Conservation (phyloP, 2,113 vertebrate genomes). For the Larimichthys polyactis region DNA sequence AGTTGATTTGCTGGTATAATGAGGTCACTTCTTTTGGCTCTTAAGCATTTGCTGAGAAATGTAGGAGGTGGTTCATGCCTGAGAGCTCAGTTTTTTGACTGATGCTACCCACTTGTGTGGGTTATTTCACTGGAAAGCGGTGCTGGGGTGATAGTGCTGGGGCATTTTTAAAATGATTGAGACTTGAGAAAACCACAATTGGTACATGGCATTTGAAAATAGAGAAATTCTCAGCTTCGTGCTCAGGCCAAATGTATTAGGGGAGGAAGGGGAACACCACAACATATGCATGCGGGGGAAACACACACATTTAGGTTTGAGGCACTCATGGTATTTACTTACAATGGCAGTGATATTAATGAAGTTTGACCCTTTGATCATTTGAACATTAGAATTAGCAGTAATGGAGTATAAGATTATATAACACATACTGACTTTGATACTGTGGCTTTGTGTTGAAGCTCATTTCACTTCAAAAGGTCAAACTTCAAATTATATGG, state of each 20-base stretch:
- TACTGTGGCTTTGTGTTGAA: neutral
- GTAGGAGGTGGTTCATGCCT: slow-evolving; percentile 16
- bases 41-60: slow-evolving; percentile 47
- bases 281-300: slow-evolving; percentile 39
- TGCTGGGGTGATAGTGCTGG: slow-evolving; percentile 31
- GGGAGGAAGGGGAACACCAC: neutral
- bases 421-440: neutral
- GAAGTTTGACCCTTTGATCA: slow-evolving; percentile 59
- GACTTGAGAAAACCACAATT: slow-evolving; percentile 17
- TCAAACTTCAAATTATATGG: slow-evolving; percentile 46
- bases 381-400: neutral
- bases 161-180: slow-evolving; percentile 23
- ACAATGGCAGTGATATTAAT: neutral
- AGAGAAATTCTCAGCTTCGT: neutral
- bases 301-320: neutral
- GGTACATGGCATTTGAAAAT: slow-evolving; percentile 18
- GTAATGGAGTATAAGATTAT: neutral
- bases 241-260: neutral
- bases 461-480: slow-evolving; percentile 44
- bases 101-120: slow-evolving; percentile 41
- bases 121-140: slow-evolving; percentile 34
- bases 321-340: slow-evolving; percentile 5
- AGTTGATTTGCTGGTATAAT: slow-evolving; percentile 64
- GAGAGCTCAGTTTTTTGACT: slow-evolving; percentile 45
- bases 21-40: slow-evolving; percentile 68